Base-by-base conservation (phyloP, 2,797 vertebrate species). In the Sebastes flavidus region DNA sequence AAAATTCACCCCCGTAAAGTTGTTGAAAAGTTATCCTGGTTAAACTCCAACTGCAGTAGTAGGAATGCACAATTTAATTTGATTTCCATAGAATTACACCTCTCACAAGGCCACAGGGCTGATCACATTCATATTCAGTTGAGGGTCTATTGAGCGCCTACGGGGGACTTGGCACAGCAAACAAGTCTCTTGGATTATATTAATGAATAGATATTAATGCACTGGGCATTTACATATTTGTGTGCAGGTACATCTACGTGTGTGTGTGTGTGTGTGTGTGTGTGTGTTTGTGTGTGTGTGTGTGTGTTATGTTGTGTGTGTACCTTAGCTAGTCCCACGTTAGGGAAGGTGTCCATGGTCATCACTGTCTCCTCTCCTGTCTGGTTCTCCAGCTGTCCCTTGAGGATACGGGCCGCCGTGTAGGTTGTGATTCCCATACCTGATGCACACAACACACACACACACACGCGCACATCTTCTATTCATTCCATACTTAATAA, bases 261-360 rank as follows among this genome's bases (percentile, higher is more conserved):
- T 55, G 11, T 25, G 29, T 4, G 29, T 4, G 6, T 49, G 65
- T 11, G 4, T 49, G 5, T 11, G 67, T 32, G 30, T 32, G 66
- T 36, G 56, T 55, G 74, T 56, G 70, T 62, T 60, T 69, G 58
- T 36, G 22, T 30, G 66, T 36, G 59, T 55, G 76, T 55, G 70
- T 58, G 62, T 69, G 58, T 32, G 22, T 14, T 16, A 4, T 49
- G 11, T 4, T 36, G 18, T 52, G 20, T 52, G 20, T 52, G 49
- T 89, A 96, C 95, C 93, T 96, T 96, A 59, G 89, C 92, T 8
- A 96, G 86, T 49, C 95, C 95, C 60, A 95, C 92, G 4, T 92
- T 69, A 4, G 95, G 94, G 81, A 96, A 96, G 2, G 94, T 96
- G 87, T 96, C 96, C 95, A 96, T 96, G 80, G 94, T 95, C 94